Evolutionary conservation across 2,797 vertebrate genomes (phyloP).

Genomic region (Hippoglossus hippoglossus): DNA sequence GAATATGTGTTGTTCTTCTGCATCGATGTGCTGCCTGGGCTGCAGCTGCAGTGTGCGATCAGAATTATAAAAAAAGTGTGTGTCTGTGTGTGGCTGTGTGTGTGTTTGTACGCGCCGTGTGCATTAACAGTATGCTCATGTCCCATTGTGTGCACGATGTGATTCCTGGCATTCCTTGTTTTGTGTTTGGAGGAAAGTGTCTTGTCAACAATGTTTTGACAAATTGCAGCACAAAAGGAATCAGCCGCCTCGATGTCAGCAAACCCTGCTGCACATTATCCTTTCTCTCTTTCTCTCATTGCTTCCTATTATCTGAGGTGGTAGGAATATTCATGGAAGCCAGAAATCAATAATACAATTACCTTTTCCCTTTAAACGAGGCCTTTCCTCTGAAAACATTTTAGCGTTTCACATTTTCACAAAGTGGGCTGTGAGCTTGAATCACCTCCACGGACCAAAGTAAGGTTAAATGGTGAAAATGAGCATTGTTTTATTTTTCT

Average conservation of each 20-base stretch:
- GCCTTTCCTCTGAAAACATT: slow-evolving; percentile 12
- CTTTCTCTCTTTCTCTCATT: slow-evolving; percentile 12
- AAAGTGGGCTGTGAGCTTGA: neutral
- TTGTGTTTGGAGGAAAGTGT: slow-evolving; percentile 50
- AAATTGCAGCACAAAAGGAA: slow-evolving; percentile 76
- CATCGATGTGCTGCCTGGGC: neutral
- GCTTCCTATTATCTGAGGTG: slow-evolving; percentile 39
- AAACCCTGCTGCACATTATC: slow-evolving; percentile 45
- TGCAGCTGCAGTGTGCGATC: slow-evolving; percentile 15
- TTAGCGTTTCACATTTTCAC: neutral
- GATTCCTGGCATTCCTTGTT: slow-evolving; percentile 52
- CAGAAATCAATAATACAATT: slow-evolving; percentile 64
- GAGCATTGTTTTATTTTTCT: too few relatives aligned
- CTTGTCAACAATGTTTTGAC: slow-evolving; percentile 75
- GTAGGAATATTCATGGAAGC: slow-evolving; percentile 45
- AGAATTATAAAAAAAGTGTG: slow-evolving; percentile 13
- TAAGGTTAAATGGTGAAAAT: slow-evolving; percentile 1
- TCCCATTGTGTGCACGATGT: slow-evolving; percentile 59
- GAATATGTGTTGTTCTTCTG: too few relatives aligned
- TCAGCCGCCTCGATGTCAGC: slow-evolving; percentile 69
- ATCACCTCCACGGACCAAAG: neutral
- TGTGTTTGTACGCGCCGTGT: slow-evolving; percentile 25
- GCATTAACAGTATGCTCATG: slow-evolving; percentile 43
- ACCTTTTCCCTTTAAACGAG: slow-evolving; percentile 34
- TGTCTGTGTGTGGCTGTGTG: neutral